Evolutionary conservation across 1,140 invertebrate genomes (phyloP).

Genomic region (Prorops nasuta): DNA sequence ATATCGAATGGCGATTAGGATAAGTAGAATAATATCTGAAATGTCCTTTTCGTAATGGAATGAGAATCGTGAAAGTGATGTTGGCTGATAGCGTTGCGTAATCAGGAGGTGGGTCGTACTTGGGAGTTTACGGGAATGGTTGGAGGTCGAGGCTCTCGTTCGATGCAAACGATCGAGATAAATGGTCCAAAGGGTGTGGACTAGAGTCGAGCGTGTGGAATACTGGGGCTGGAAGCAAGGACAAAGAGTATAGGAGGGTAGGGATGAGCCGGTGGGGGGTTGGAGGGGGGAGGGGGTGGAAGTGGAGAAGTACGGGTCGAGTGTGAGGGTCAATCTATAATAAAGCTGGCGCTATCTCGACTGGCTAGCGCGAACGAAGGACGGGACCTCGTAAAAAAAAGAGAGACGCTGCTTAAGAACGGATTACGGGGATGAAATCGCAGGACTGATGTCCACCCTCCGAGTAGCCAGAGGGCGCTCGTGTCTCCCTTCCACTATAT

Average conservation of each 20-base stretch:
- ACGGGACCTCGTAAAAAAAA: conserved; percentile 49
- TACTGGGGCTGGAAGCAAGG: conserved; percentile 20
- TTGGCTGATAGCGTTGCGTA: too few species aligned
- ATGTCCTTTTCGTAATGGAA: too few species aligned
- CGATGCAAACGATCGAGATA: conserved; percentile 52
- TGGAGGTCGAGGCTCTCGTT: conserved; percentile 18
- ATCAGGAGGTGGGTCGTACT: conserved; percentile 9
- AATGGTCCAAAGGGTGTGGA: conserved; percentile 37
- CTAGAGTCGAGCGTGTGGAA: conserved; percentile 19
- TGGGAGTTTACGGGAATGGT: conserved; percentile 4
- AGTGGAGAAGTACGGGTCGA: conserved; percentile 42
- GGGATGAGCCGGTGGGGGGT: conserved; percentile 19
- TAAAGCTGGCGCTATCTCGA: conserved; percentile 51
- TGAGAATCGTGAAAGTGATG: too few species aligned
- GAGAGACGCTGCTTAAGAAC: conserved; percentile 49
- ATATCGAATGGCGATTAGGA: too few species aligned
- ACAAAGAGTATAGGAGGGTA: conserved; percentile 20
- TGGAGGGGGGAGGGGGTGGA: conserved; percentile 18
- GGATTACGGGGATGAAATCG: conserved; percentile 55
- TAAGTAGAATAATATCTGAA: too few species aligned
- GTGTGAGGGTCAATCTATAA: conserved; percentile 54
- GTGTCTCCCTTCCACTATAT: too few species aligned
- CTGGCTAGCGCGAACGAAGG: conserved; percentile 46
- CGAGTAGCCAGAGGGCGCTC: too few species aligned
- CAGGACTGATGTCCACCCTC: conserved; percentile 31